Percentiles rank a stretch among this genome's conserved stretches.
Evolutionary conservation across 2,888 invertebrate species (phyloP).

Genomic region (Ametastegia equiseti): DNA sequence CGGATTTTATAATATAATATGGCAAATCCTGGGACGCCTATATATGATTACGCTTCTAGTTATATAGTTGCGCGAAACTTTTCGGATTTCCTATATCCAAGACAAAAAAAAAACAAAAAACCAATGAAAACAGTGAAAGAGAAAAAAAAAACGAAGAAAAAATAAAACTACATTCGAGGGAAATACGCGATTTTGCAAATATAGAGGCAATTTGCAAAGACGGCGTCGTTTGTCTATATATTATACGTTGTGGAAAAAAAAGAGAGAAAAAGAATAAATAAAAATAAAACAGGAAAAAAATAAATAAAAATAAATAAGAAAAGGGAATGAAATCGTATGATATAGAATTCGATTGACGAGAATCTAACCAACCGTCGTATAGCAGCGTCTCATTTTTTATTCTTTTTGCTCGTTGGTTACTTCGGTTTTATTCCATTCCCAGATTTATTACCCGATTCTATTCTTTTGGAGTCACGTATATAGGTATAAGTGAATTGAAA

Average conservation of each 20-base stretch:
- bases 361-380: neutral
- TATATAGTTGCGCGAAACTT: too few species aligned
- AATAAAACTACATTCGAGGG: neutral
- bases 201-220: constrained; percentile 17
- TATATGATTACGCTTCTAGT: too few species aligned
- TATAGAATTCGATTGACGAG: constrained; percentile 24
- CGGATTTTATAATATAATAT: neutral
- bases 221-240: neutral
- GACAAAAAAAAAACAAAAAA: too few species aligned
- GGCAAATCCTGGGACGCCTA: too few species aligned
- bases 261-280: neutral
- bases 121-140: neutral
- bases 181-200: neutral
- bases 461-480: neutral
- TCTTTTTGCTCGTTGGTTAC: neutral
- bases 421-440: neutral
- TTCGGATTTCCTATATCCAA: too few species aligned
- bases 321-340: neutral
- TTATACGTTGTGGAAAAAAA: neutral
- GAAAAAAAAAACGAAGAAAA: neutral
- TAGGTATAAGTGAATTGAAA: neutral
- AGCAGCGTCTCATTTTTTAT: neutral
- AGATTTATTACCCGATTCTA: constrained; percentile 2
- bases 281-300: neutral
- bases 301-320: neutral